Percentiles rank a stretch among this genome's conserved stretches.
Evolutionary conservation across 2,113 vertebrate genomes (phyloP).

Genomic region (Dipodomys spectabilis): DNA sequence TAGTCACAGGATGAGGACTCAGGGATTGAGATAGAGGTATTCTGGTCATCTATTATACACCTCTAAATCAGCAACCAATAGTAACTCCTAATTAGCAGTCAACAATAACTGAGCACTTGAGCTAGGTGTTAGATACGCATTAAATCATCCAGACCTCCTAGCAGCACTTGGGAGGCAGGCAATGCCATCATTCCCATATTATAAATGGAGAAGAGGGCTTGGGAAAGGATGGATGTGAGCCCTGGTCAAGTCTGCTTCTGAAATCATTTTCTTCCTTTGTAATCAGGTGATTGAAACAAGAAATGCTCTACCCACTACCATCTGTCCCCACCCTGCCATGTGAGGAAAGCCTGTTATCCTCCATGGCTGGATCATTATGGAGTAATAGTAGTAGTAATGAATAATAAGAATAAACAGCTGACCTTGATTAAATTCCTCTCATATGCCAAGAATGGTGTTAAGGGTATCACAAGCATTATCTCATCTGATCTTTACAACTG

Average conservation of each 20-base stretch:
- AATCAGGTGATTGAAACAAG: not conserved
- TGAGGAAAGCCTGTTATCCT: not conserved
- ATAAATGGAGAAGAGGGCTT: slow-evolving; percentile 15
- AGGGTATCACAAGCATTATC: slow-evolving; percentile 2
- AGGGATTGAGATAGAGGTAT: not conserved
- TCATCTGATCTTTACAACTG: slow-evolving; percentile 24
- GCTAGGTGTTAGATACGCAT: not conserved
- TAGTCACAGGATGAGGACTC: not conserved
- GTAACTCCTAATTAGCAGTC: slow-evolving; percentile 1
- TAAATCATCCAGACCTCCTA: not conserved
- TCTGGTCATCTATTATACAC: slow-evolving; percentile 2
- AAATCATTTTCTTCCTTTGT: slow-evolving; percentile 43
- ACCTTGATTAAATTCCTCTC: not conserved
- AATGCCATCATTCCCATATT: not conserved
- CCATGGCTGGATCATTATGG: not conserved
- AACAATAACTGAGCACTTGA: not conserved
- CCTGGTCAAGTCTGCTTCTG: not conserved
- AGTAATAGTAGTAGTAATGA: not conserved
- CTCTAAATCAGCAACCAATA: not conserved
- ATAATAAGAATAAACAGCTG: not conserved
- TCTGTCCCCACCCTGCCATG: not conserved
- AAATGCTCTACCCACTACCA: not conserved
- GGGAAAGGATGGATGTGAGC: slow-evolving; percentile 1
- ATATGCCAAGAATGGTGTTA: not conserved
- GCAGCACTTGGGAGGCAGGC: not conserved